Base-by-base conservation (phyloP, 53 echinoderm and acorn worm species). In the Henricia sp. region DNA sequence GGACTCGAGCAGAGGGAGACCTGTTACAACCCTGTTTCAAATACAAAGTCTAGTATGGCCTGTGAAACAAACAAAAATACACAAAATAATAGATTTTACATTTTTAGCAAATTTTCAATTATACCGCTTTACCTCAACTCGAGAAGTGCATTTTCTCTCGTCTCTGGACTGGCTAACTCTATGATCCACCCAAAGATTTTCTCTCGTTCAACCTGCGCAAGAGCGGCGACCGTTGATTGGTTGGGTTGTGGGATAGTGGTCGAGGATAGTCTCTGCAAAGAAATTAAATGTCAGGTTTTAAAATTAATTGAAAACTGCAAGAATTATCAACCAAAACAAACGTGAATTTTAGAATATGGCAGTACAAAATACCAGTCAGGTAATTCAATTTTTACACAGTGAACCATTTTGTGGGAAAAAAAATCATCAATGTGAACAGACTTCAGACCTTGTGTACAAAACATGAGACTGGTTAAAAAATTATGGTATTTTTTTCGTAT, bases 131-230 rank as follows among this genome's bases (percentile, higher is more conserved):
- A 95, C 97, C 97, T 96, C 1, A 96, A 86, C 57, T 96, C 97
- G 50, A 94, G 76, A 6, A 96, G 90, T 17, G 97, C 97, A 94
- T 96, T 96, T 68, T 96, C 97, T 69, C 97, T 92, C 13, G 97
- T 92, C 9, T 96, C 94, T 26, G 97, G 97, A 27, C 93, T 88
- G 26, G 97, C 91, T 37, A 96, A 76, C 54, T 96, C 97, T 1
- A 96, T 90, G 42, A 96, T 94, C 94, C 97, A 94, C 35, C 94
- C 92, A 68, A 94, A 96, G 37, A 96, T 94, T 50, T 96, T 96
- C 20, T 94, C 97, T 68, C 97, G 84, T 43, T 96, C 97, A 30
- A 96, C 97, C 24, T 85, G 86, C 16, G 88, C 86, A 42, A 94
- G 67, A 0, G 92, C 84, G 24, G 96, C 91, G 41, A 92, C 82